Evolutionary conservation across 2,888 invertebrate species (phyloP).

Genomic region (Temnothorax rugatulus): DNA sequence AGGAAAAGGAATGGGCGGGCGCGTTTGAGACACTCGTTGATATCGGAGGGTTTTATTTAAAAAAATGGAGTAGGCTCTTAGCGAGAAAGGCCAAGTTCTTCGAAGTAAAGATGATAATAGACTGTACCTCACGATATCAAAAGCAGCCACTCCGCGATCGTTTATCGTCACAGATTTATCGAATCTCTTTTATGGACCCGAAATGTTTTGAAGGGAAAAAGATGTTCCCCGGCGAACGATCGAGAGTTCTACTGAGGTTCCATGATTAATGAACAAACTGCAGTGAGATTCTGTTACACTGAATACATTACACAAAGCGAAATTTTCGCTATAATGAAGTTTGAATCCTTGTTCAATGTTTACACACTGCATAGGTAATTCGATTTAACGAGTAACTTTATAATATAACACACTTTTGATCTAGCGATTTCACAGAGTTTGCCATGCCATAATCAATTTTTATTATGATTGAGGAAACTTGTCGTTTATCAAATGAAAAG

Average conservation of each 20-base stretch:
- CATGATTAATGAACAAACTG: slow-evolving; percentile 55
- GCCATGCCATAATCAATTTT: not conserved
- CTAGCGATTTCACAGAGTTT: not conserved
- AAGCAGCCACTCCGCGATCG: slow-evolving; percentile 14
- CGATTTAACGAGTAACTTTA: slow-evolving; percentile 45
- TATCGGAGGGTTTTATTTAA: slow-evolving; percentile 49
- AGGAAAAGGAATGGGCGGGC: slow-evolving; percentile 10
- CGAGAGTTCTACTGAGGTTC: slow-evolving; percentile 8
- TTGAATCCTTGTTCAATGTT: slow-evolving; percentile 51
- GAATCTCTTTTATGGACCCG: slow-evolving; percentile 39
- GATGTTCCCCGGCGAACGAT: slow-evolving; percentile 27
- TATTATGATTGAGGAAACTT: not conserved
- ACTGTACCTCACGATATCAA: slow-evolving; percentile 28
- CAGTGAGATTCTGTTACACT: slow-evolving; percentile 46
- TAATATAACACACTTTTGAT: slow-evolving; percentile 10
- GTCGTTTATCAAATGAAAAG: not conserved
- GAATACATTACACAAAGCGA: slow-evolving; percentile 35
- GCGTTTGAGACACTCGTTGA: slow-evolving; percentile 35
- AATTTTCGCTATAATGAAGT: slow-evolving; percentile 51
- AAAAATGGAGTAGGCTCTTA: slow-evolving; percentile 61
- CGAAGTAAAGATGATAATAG: slow-evolving; percentile 58
- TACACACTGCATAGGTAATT: slow-evolving; percentile 33
- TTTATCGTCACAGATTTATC: slow-evolving; percentile 47
- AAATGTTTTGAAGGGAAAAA: slow-evolving; percentile 43
- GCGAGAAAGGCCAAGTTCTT: slow-evolving; percentile 32